Base-by-base conservation (phyloP, 2,113 vertebrate genomes). In the Elgaria multicarinata region DNA sequence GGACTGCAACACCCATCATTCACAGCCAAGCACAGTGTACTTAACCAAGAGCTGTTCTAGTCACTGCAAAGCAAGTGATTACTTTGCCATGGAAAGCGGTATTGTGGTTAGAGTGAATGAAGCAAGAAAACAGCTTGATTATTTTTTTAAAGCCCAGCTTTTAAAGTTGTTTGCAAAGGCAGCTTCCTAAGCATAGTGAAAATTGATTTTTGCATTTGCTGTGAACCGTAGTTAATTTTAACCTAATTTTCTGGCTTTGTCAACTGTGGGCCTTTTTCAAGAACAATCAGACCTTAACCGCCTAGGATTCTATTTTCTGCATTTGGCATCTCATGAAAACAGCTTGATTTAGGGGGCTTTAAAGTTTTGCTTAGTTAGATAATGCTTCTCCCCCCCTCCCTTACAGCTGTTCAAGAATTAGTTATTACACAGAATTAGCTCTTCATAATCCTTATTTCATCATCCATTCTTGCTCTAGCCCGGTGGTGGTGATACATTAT, bases 201-300 rank as follows among this genome's bases (percentile, higher is more conserved):
- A 93, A 87, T 94, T 92, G 36, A 71, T 95, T 95, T 87, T 42
- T 77, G 44, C 26, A 28, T 77, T 75, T 77, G 92, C 92, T 75
- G 4, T 91, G 94, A 96, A 93, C 94, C 77, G 0, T 90, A 12
- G 93, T 96, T 95, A 90, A 97, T 96, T 96, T 58, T 76, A 89
- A 96, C 96, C 96, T 95, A 95, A 94, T 96, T 96, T 96, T 93
- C 94, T 94, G 94, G 92, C 89, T 53, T 93, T 66, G 14, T 86
- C 92, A 88, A 88, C 90, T 89, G 87, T 74, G 93, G 92, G 42
- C 82, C 88, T 93, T 95, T 82, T 89, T 36, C 89, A 74, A 53
- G 50, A 86, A 92, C 81, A 91, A 86, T 28, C 79, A 92, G 90
- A 12, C 39, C 91, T 85, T 53, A 88, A 33, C 92, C 83, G 92